phyloP scores from a whole-genome alignment of 1,140 invertebrate genomes.

The Drosophila jambulina region DNA sequence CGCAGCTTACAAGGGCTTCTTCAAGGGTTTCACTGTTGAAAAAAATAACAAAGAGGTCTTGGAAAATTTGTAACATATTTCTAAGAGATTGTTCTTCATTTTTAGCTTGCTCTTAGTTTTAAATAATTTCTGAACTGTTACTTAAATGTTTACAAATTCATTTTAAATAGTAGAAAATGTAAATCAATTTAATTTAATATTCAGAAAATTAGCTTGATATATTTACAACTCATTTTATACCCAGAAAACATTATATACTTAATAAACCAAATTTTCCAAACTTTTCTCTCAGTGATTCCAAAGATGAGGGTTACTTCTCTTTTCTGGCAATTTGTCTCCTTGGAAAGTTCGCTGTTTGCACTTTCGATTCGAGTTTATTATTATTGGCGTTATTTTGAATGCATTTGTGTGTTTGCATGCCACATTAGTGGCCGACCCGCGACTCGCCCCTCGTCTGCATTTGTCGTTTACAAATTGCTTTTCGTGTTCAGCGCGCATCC shows the following conservation, averaged over 20 bases:
- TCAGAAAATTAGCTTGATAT: no score
- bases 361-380: slow-evolving; percentile 68
- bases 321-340: slow-evolving; percentile 10
- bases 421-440: slow-evolving; percentile 71
- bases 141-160: no score
- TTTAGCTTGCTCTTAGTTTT: background rate
- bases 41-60: slow-evolving; percentile 1
- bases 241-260: background rate
- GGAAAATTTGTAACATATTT: background rate
- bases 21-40: slow-evolving; percentile 18
- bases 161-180: background rate
- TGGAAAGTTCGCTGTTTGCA: slow-evolving; percentile 60
- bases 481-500: slow-evolving; percentile 76
- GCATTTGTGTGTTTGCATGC: slow-evolving; percentile 70
- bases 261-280: no score
- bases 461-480: slow-evolving; percentile 83
- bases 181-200: background rate
- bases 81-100: no score
- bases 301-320: slow-evolving; percentile 2
- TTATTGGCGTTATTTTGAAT: slow-evolving; percentile 69
- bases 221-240: no score
- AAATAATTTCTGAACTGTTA: background rate
- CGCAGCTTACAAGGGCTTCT: slow-evolving; percentile 48
- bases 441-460: slow-evolving; percentile 40
- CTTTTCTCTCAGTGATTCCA: slow-evolving; percentile 19